phyloP scores from a whole-genome alignment of 2,888 invertebrate genomes.

The Xylota segnis region DNA sequence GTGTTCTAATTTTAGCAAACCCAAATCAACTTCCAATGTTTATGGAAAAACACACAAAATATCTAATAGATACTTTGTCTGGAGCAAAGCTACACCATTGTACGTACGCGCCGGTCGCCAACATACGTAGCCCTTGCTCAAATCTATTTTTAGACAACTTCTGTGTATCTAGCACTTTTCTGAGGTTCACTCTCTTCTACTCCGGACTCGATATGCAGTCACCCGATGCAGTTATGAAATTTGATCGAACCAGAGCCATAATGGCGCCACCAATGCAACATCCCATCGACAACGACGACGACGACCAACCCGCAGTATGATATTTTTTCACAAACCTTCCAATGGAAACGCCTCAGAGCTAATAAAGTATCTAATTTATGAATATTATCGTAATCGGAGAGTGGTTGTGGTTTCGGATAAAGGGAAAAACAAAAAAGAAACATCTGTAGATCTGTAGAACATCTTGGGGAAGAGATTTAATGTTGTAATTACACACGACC shows the following conservation, averaged over 20 bases:
- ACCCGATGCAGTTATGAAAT: slow-evolving; percentile 76
- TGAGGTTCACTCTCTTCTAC: slow-evolving; percentile 15
- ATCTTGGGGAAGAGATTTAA: slow-evolving; percentile 68
- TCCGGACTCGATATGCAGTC: slow-evolving; percentile 64
- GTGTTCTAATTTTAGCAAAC: slow-evolving; percentile 62
- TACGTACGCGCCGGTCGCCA: slow-evolving; percentile 4
- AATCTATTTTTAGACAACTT: slow-evolving; percentile 61
- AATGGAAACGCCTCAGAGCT: slow-evolving; percentile 59
- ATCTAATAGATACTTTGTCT: slow-evolving; percentile 68
- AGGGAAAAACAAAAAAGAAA: slow-evolving; percentile 24
- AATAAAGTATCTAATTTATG: slow-evolving; percentile 76
- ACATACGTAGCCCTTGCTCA: slow-evolving; percentile 35
- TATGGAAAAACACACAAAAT: slow-evolving; percentile 63
- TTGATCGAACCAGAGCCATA: slow-evolving; percentile 74
- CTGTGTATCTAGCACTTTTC: slow-evolving; percentile 29
- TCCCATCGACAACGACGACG: neutral
- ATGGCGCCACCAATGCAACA: slow-evolving; percentile 66
- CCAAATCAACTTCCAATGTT: slow-evolving; percentile 63
- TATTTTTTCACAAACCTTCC: slow-evolving; percentile 63
- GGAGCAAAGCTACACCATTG: slow-evolving; percentile 45
- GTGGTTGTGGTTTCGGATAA: slow-evolving; percentile 63
- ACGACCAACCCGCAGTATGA: slow-evolving; percentile 22
- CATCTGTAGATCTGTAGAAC: slow-evolving; percentile 66
- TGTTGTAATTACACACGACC: slow-evolving; percentile 74
- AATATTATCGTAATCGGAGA: slow-evolving; percentile 72